Evolutionary conservation across 92 coral and sea anemone genomes (phyloP).

Genomic region (Hydrozoanthus gracilis): DNA sequence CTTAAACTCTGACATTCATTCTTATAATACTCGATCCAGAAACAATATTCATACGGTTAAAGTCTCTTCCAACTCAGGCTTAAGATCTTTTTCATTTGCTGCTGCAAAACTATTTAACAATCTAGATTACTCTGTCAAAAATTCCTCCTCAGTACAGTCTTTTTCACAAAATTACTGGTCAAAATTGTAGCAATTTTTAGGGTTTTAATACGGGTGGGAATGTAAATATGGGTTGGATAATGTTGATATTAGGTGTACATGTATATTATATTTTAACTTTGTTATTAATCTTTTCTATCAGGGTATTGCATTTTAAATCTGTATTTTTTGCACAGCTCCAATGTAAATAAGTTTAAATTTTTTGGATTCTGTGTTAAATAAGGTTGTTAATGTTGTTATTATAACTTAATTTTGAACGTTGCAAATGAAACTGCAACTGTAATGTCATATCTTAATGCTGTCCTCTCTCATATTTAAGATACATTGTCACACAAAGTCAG

Average conservation of each 20-base stretch:
- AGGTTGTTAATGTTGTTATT: conserved; percentile 4
- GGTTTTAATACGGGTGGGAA: too few relatives aligned
- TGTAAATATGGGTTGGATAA: conserved; percentile 4
- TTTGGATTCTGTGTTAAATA: not conserved
- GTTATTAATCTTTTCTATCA: conserved; percentile 5
- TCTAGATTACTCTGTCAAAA: too few relatives aligned
- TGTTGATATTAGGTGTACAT: conserved; percentile 6
- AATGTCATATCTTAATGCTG: conserved; percentile 27
- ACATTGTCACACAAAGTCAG: conserved; percentile 27
- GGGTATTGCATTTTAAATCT: conserved; percentile 6
- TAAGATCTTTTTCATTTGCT: not conserved
- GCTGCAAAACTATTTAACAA: not conserved
- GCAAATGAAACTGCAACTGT: conserved; percentile 25
- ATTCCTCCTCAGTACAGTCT: too few relatives aligned
- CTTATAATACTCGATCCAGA: not conserved
- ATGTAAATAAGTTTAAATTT: not conserved
- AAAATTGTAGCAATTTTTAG: too few relatives aligned
- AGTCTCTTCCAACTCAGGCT: not conserved
- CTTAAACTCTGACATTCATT: not conserved
- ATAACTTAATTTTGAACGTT: conserved; percentile 13
- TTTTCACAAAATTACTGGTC: too few relatives aligned
- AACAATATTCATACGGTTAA: not conserved
- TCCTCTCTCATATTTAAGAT: conserved; percentile 24
- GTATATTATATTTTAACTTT: conserved; percentile 3
- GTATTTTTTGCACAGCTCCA: conserved; percentile 8